phyloP scores from a whole-genome alignment of 2,888 invertebrate genomes.

The Tillus elongatus region DNA sequence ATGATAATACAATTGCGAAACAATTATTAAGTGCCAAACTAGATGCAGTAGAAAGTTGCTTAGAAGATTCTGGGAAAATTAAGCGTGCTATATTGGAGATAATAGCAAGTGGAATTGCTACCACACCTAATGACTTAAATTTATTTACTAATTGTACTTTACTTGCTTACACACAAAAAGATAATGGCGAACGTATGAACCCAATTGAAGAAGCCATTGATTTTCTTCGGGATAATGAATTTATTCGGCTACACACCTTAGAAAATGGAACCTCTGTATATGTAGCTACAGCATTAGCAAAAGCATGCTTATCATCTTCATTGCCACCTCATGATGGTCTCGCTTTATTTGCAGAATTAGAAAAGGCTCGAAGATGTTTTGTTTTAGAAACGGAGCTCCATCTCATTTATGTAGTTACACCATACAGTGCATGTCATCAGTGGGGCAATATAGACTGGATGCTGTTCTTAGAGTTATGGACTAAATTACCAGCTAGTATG shows the following conservation, averaged over 20 bases:
- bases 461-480: slow-evolving; percentile 71
- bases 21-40: slow-evolving; percentile 59
- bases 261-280: slow-evolving; percentile 47
- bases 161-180: slow-evolving; percentile 39
- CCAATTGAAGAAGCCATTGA: slow-evolving; percentile 53
- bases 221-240: slow-evolving; percentile 71
- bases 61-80: slow-evolving; percentile 61
- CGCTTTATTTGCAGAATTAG: slow-evolving; percentile 78
- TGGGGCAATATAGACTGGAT: slow-evolving; percentile 76
- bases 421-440: slow-evolving; percentile 77
- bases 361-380: slow-evolving; percentile 80
- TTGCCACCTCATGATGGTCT: slow-evolving; percentile 86
- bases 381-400: slow-evolving; percentile 92
- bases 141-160: slow-evolving; percentile 76
- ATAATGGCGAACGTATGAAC: slow-evolving; percentile 29
- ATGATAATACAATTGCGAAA: slow-evolving; percentile 61
- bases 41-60: slow-evolving; percentile 72
- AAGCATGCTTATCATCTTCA: slow-evolving; percentile 86
- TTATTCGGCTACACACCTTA: slow-evolving; percentile 57
- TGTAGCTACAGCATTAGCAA: slow-evolving; percentile 77
- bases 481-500: slow-evolving; percentile 66
- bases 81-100: slow-evolving; percentile 72
- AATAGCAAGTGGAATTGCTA: slow-evolving; percentile 78
- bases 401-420: slow-evolving; percentile 90
- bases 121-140: slow-evolving; percentile 60